Percentiles rank a stretch among this genome's conserved stretches.
Conservation (phyloP, 2,113 vertebrate species). For the Mesembrinibis cayennensis region DNA sequence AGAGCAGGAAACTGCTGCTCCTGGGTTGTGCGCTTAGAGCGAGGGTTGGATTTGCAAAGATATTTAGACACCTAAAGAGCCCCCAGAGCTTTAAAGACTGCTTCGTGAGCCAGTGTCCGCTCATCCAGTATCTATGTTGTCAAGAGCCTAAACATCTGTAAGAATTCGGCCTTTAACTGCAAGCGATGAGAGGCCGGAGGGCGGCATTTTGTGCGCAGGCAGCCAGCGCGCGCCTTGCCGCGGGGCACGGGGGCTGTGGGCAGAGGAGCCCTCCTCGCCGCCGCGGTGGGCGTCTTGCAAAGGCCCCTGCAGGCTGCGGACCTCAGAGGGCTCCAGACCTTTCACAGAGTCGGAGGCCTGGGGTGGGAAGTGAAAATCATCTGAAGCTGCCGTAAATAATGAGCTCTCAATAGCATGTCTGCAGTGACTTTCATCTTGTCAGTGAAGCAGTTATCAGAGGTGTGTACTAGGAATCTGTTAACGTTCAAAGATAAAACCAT, state of each 20-base stretch:
- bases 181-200: background rate
- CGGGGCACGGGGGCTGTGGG: background rate
- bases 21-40: background rate
- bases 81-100: background rate
- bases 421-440: background rate
- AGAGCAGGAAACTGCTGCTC: background rate
- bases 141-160: background rate
- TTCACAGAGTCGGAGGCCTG: background rate
- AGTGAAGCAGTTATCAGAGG: background rate
- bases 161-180: background rate
- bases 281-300: background rate
- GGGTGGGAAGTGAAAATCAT: background rate
- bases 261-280: background rate
- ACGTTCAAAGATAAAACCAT: background rate
- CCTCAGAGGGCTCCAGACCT: background rate
- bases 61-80: background rate
- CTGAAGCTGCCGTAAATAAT: background rate
- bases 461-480: background rate
- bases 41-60: background rate
- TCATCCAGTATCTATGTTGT: fast-evolving
- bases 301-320: background rate
- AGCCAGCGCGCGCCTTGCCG: background rate
- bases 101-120: background rate
- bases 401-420: background rate
- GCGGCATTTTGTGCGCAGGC: background rate